Evolutionary conservation across 1,140 invertebrate genomes (phyloP), one percentile per base, ranked within the genome.

Genomic region (Triops longicaudatus): DNA sequence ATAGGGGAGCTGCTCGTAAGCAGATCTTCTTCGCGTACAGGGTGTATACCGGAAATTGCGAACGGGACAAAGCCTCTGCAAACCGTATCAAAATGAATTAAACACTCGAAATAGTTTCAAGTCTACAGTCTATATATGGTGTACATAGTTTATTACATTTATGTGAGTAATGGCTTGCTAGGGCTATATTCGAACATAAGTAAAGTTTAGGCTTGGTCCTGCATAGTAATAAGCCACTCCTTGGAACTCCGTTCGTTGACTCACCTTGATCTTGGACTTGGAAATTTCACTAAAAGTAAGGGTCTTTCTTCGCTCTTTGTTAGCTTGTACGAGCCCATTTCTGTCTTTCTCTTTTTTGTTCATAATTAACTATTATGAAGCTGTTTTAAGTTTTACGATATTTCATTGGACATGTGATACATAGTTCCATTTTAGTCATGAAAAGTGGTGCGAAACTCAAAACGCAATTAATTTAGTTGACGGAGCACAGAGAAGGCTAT

Each of bases 31-130:
- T 84, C 14, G 85, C 85, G 81, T 87, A 87, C 63, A 87, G 83
- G 0, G 87, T 87, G 81, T 87, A 87, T 7, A 88, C 86, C 10
- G 87, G 87, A 80, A 87, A 88, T 81, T 88, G 85, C 0, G 86
- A 87, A 41, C 82, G 81, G 7, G 83, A 83, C 73, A 87, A 81
- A 4, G 82, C 82, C 11, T 82, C 84, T 85, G 81, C 1, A 78
- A 78, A 72, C 42, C 9, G 0, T 22, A 73, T 74, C 73, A 73
- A 41, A 26, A 78, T 10, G 73, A 37, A 37, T 37, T 37, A 37
- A 37, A 37, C 7, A 7, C 31, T 4, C 31, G 31, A 37, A 37
- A 37, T 4, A 37, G 7, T 37, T 2, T 37, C 31, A 37, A 37
- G 2, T 37, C 31, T 37, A 37, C 31, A 37, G 31, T 37, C 31